Conservation (phyloP, 30 jellyfish, hydroid and myxozoan species). For the Hydractinia symbiolongicarpus region DNA sequence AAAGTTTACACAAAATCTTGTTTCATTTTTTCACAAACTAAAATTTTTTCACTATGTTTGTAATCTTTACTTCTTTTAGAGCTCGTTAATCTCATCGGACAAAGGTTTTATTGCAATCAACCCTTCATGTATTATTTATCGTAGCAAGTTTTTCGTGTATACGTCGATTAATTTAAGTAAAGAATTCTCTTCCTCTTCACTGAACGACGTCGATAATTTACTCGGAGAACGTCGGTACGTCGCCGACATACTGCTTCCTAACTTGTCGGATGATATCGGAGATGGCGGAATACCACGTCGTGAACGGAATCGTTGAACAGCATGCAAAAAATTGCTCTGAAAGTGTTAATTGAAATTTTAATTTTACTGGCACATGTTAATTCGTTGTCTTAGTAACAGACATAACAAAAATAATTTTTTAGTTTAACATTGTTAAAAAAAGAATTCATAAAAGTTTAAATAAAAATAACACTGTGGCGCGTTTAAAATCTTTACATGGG, state of each 20-base stretch:
- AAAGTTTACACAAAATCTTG: too few relatives aligned
- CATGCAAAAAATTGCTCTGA: constrained; percentile 62
- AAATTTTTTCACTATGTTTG: too few relatives aligned
- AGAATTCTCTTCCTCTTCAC: constrained; percentile 54
- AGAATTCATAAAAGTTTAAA: neutral
- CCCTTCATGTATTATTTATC: neutral
- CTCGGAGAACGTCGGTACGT: constrained; percentile 66
- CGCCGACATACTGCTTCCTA: constrained; percentile 13
- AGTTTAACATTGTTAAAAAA: neutral
- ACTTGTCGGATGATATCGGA: constrained; percentile 39
- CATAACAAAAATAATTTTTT: neutral
- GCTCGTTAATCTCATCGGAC: too few relatives aligned
- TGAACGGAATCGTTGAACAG: constrained; percentile 45
- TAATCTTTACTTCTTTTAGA: too few relatives aligned
- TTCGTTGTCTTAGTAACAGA: neutral
- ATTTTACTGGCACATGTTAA: neutral
- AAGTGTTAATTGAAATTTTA: neutral
- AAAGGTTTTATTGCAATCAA: too few relatives aligned
- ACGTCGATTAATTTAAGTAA: constrained; percentile 47
- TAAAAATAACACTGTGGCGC: too few relatives aligned
- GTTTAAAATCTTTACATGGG: too few relatives aligned
- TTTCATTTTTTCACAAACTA: too few relatives aligned
- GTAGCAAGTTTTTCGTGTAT: constrained; percentile 53
- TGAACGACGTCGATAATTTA: constrained; percentile 40
- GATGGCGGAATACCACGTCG: constrained; percentile 59